Conservation (phyloP, 2,113 vertebrate genomes). For the Piaya cayana region DNA sequence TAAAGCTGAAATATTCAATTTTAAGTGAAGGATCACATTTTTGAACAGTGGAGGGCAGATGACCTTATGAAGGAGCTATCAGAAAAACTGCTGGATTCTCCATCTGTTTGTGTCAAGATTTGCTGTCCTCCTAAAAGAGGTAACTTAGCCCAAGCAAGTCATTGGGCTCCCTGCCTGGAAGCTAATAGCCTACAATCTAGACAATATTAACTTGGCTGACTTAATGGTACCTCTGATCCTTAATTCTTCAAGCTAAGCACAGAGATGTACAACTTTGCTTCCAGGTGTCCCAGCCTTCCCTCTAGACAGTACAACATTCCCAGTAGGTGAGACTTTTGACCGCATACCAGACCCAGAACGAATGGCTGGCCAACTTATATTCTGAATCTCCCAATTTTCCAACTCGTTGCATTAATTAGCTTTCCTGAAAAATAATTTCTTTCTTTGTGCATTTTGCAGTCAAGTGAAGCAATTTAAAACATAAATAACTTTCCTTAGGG, state of each 20-base stretch:
- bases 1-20: not conserved
- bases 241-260: not conserved
- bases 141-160: not conserved
- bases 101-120: constrained; percentile 5
- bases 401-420: not conserved
- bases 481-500: not conserved
- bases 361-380: not conserved
- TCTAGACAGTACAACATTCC: not conserved
- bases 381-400: not conserved
- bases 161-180: not conserved
- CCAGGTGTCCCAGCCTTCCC: not conserved
- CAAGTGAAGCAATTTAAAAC: not conserved
- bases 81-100: constrained; percentile 13
- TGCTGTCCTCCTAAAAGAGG: not conserved
- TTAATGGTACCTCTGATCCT: not conserved
- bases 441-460: not conserved
- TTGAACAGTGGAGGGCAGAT: not conserved
- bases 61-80: constrained; percentile 10
- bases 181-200: not conserved
- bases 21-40: not conserved
- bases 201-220: not conserved
- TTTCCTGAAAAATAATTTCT: not conserved
- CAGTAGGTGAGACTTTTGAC: not conserved
- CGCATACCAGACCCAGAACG: not conserved
- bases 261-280: not conserved